A percentile compares a stretch with the other conserved stretches of the same genome.
phyloP scores from a whole-genome alignment of 35 echinoderm and acorn worm genomes.

The Amphiura filiformis region DNA sequence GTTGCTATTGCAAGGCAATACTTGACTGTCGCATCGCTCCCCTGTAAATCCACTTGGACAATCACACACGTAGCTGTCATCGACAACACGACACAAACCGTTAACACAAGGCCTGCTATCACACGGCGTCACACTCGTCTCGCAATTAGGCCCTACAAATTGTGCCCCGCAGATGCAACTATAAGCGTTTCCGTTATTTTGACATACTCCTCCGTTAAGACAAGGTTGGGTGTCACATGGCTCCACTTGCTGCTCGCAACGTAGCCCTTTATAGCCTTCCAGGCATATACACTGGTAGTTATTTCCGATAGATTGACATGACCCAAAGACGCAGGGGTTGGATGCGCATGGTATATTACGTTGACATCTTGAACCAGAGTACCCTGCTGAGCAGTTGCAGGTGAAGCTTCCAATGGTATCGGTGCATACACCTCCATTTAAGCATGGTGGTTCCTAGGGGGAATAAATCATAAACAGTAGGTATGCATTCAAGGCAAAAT shows the following conservation, averaged over 20 bases:
- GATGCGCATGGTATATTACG: conserved; percentile 81
- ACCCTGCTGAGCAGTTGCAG: conserved; percentile 74
- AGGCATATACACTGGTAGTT: conserved; percentile 72
- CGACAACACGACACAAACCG: conserved; percentile 54
- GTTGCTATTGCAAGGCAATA: conserved; percentile 75
- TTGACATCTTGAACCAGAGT: conserved; percentile 69
- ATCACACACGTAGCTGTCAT: conserved; percentile 46
- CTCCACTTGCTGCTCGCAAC: conserved; percentile 70
- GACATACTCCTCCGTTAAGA: conserved; percentile 68
- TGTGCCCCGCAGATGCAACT: conserved; percentile 50
- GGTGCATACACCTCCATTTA: conserved; percentile 72
- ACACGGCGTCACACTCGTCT: conserved; percentile 85
- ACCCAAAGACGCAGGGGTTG: conserved; percentile 80
- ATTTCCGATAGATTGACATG: conserved; percentile 68
- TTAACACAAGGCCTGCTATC: conserved; percentile 74
- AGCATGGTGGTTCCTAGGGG: conserved; percentile 52
- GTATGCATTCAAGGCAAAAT: too few species aligned
- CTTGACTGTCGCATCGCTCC: conserved; percentile 46
- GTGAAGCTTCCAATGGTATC: conserved; percentile 36
- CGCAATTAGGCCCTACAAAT: conserved; percentile 66
- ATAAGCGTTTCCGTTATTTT: conserved; percentile 32
- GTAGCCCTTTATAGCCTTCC: conserved; percentile 68
- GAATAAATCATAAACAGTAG: not conserved
- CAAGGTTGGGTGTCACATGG: conserved; percentile 88
- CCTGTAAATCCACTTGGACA: conserved; percentile 66